Evolutionary conservation across 2,797 vertebrate genomes (phyloP), one percentile per base, ranked within the genome.

Genomic region (Linurgus olivaceus): DNA sequence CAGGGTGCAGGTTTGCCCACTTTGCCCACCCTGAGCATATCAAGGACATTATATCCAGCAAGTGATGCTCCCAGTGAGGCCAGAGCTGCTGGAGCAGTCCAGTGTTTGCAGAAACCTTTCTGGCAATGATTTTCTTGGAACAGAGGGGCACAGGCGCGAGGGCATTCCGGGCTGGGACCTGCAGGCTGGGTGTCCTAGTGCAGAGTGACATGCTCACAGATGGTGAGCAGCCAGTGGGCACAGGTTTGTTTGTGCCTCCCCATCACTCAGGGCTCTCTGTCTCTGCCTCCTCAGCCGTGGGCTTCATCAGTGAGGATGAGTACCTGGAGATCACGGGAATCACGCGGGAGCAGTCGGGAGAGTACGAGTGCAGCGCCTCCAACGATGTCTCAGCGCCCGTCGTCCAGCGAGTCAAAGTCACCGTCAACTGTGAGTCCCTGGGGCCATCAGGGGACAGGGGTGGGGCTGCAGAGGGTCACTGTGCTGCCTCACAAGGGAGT

Each of bases 351-450:
- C 99, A 99, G 97, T 99, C 99, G 0, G 99, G 99, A 44, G 98
- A 98, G 28, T 99, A 99, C 2, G 99, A 99, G 86, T 99, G 99
- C 98, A 99, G 99, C 1, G 98, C 99, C 15, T 98, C 98, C 82
- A 99, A 99, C 1, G 99, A 99, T 2, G 99, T 99, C 92, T 99
- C 98, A 0, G 98, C 97, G 5, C 98, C 99, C 0, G 99, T 99
- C 17, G 98, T 99, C 29, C 98, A 98, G 95, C 98, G 98, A 93
- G 99, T 99, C 63, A 99, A 99, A 97, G 98, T 99, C 96, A 99
- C 98, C 10, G 99, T 99, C 84, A 99, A 99, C 97, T 99, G 99
- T 99, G 97, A 99, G 99, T 94, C 26, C 6, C 29, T 2, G 23
- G 3, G 25, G 13, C 15, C 2, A 1, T 0, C 15, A 0, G 42